phyloP scores from a whole-genome alignment of 1,140 invertebrate species.

The Daktulosphaira vitifoliae region DNA sequence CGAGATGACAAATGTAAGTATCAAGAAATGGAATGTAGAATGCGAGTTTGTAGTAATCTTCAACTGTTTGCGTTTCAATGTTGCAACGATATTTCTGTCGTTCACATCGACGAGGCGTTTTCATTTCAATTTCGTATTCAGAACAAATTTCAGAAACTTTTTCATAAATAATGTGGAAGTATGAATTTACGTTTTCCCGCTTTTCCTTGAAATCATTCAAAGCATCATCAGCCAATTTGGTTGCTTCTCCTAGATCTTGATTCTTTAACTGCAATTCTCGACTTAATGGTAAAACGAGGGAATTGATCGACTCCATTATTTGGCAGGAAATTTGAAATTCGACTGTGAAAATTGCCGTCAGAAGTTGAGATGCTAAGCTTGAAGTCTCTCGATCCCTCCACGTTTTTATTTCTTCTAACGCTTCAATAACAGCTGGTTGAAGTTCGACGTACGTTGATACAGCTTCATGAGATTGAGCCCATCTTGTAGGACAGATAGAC shows the following conservation, averaged over 20 bases:
- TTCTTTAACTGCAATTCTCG: not conserved
- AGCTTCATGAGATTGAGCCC: too few species aligned
- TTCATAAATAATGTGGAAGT: not conserved
- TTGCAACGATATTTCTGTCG: not conserved
- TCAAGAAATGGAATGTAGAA: slow-evolving; percentile 9
- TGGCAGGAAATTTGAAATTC: not conserved
- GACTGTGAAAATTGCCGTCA: too few species aligned
- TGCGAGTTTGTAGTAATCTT: not conserved
- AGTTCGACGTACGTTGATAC: not conserved
- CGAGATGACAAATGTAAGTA: too few species aligned
- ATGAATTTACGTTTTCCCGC: not conserved
- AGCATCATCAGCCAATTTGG: not conserved
- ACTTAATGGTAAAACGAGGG: slow-evolving; percentile 1
- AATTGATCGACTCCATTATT: not conserved
- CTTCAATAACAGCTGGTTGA: not conserved
- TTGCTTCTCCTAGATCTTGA: not conserved
- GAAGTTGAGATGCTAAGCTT: not conserved
- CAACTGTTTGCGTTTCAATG: not conserved
- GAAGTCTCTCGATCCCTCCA: not conserved
- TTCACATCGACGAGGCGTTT: not conserved
- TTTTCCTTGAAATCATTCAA: not conserved
- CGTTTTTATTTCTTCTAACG: not conserved
- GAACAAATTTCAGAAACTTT: not conserved
- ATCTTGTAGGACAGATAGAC: too few species aligned
- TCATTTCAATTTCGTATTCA: not conserved